These are phyloP conservation scores for Gymnogyps californianus DNA, from an alignment of 2,113 vertebrate genomes.

Conservation along the genomic window DNA sequence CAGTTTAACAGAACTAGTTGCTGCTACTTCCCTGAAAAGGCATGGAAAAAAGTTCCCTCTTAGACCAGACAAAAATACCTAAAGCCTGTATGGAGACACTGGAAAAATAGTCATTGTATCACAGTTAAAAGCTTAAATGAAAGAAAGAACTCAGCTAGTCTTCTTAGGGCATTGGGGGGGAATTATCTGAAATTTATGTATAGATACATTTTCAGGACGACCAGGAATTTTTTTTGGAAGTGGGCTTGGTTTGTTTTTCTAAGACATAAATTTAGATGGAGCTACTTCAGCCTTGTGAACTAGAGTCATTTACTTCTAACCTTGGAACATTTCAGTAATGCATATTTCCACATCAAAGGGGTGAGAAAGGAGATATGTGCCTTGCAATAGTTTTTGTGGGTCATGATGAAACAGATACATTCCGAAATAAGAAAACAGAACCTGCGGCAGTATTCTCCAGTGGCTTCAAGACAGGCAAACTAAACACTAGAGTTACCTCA, in stretches of 20 bases:
- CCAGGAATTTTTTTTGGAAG: background rate
- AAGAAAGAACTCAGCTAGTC: background rate
- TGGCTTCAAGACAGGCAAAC: background rate
- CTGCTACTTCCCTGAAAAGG: background rate
- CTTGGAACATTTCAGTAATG: background rate
- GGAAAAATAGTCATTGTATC: background rate
- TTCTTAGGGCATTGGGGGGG: background rate
- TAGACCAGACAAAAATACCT: background rate
- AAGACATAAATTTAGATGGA: background rate
- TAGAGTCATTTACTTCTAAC: background rate
- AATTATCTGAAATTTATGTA: background rate
- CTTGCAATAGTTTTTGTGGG: background rate
- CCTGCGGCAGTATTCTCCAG: background rate
- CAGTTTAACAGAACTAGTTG: background rate
- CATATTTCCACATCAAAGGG: background rate
- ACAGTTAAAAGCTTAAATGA: background rate
- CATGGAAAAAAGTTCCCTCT: background rate
- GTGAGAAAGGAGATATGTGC: background rate
- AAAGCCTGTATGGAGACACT: background rate
- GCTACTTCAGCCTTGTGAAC: background rate
- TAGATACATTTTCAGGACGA: background rate
- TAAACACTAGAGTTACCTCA: background rate
- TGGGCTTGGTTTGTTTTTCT: background rate
- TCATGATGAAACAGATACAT: background rate
- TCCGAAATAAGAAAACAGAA: background rate